These are phyloP conservation scores for Hydrophis major DNA, from an alignment of 2,797 vertebrate genomes.

Conservation along the genomic window DNA sequence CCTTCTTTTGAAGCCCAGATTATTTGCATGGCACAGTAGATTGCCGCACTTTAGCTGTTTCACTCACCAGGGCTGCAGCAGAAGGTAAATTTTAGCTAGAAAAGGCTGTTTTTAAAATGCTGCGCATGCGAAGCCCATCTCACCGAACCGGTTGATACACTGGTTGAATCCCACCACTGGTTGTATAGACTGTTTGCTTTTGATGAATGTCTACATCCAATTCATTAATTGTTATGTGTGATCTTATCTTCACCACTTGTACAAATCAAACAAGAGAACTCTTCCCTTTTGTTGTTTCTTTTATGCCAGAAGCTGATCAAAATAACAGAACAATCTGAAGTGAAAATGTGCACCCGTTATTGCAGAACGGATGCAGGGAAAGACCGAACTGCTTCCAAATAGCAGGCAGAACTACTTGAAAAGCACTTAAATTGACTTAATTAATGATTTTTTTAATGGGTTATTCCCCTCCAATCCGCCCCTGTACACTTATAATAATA, in stretches of 20 bases:
- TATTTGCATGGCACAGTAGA: too few relatives aligned
- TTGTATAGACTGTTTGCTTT: neutral
- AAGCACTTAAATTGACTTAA: neutral
- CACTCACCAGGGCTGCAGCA: too few relatives aligned
- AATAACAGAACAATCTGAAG: neutral
- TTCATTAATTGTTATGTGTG: neutral
- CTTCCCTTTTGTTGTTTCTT: neutral
- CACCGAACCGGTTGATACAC: too few relatives aligned
- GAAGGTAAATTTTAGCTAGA: too few relatives aligned
- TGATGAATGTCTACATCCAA: neutral
- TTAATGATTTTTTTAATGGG: conserved; percentile 2
- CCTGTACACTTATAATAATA: neutral
- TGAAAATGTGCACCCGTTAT: neutral
- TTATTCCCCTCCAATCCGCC: neutral
- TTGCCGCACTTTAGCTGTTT: too few relatives aligned
- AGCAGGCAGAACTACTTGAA: neutral
- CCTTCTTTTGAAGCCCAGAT: too few relatives aligned
- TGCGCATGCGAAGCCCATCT: too few relatives aligned
- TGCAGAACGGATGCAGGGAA: neutral
- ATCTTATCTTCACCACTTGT: neutral
- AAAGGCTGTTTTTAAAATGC: too few relatives aligned
- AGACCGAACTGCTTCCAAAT: neutral
- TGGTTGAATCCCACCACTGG: too few relatives aligned
- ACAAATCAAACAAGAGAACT: neutral
- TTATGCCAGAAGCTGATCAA: neutral